A percentile compares a stretch with the other conserved stretches of the same genome.
Conservation (phyloP, 2,113 vertebrate genomes). For the Lampris incognitus region DNA sequence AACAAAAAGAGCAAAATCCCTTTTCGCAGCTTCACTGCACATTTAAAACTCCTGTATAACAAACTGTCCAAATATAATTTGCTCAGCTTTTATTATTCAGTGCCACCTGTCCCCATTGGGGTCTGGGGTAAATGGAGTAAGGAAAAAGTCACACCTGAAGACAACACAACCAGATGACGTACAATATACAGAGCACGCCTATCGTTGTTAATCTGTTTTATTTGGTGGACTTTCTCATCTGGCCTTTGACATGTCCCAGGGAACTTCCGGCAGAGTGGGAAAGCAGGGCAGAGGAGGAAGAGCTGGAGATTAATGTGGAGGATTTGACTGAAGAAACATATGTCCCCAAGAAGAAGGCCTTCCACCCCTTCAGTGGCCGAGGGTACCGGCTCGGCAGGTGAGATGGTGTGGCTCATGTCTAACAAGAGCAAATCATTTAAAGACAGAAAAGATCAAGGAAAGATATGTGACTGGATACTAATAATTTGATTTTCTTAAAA, state of each 20-base stretch:
- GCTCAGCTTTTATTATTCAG: neutral
- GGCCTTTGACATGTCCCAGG: slow-evolving; percentile 72
- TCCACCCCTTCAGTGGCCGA: slow-evolving; percentile 91
- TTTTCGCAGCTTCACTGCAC: too few species aligned
- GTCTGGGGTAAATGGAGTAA: slow-evolving; percentile 8
- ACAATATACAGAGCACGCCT: slow-evolving; percentile 23
- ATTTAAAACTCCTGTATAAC: too few species aligned
- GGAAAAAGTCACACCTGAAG: neutral
- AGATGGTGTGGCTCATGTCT: slow-evolving; percentile 13
- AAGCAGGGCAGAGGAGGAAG: slow-evolving; percentile 88
- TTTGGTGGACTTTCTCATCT: slow-evolving; percentile 15
- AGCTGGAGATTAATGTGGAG: slow-evolving; percentile 92
- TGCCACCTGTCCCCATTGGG: neutral
- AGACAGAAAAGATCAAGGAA: too few species aligned
- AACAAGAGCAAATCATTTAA: neutral
- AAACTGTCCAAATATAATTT: neutral
- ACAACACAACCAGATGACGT: neutral
- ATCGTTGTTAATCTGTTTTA: slow-evolving; percentile 42
- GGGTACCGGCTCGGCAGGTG: slow-evolving; percentile 96
- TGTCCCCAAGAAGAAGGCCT: slow-evolving; percentile 85
- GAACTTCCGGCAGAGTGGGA: slow-evolving; percentile 91
- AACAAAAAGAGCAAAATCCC: too few species aligned
- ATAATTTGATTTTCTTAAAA: too few species aligned
- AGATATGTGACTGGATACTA: too few species aligned
- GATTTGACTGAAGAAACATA: slow-evolving; percentile 91